These are phyloP conservation scores for Lasioglossum oenotherae DNA, from an alignment of 2,888 invertebrate genomes.

Conservation along the genomic window DNA sequence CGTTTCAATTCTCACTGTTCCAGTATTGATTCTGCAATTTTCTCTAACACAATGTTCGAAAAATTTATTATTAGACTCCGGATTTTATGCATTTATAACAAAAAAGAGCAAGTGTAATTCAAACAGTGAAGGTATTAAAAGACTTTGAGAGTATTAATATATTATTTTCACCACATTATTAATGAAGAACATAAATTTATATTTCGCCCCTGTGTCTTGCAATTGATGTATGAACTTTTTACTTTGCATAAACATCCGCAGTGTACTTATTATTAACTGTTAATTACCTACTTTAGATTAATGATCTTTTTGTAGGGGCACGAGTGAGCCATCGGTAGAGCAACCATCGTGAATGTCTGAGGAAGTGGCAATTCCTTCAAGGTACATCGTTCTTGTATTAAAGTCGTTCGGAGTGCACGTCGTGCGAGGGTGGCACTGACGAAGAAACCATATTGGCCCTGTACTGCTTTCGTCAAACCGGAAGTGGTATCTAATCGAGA, in stretches of 20 bases:
- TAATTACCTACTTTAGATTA: conserved; percentile 85
- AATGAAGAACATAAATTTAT: too few species aligned
- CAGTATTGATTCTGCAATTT: too few species aligned
- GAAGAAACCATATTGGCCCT: conserved; percentile 88
- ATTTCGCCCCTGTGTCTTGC: too few species aligned
- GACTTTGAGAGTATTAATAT: too few species aligned
- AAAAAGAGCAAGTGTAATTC: too few species aligned
- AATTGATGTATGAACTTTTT: neutral
- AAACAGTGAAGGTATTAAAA: too few species aligned
- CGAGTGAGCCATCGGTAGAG: conserved; percentile 86
- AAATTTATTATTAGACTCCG: too few species aligned
- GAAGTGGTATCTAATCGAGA: conserved; percentile 75
- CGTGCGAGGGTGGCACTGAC: conserved; percentile 87
- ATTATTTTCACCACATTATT: too few species aligned
- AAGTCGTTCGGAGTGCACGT: conserved; percentile 83
- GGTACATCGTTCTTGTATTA: conserved; percentile 85
- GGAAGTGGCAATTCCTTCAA: conserved; percentile 87
- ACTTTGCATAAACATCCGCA: neutral
- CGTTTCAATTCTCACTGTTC: too few species aligned
- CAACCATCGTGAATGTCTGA: conserved; percentile 86
- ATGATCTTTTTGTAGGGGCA: conserved; percentile 87
- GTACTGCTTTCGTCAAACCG: conserved; percentile 86
- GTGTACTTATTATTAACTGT: neutral
- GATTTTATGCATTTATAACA: too few species aligned
- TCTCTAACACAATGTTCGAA: too few species aligned